Evolutionary conservation across 2,113 vertebrate species (phyloP), one percentile per base, ranked within the genome.

Genomic region (Phylloscopus trochiloides): DNA sequence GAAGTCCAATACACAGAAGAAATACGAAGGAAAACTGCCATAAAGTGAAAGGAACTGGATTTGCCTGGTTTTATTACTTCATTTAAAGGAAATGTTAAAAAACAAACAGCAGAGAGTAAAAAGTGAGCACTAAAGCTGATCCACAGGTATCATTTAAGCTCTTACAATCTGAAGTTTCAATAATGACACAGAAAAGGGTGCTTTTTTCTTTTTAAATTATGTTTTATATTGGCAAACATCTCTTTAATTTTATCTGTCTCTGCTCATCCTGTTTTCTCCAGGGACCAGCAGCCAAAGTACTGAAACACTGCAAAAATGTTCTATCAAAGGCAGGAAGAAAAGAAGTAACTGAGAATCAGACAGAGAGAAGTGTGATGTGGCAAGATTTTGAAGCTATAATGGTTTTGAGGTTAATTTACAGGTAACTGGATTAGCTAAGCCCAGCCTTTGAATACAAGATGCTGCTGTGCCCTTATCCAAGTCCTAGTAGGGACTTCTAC

Each of bases 201-300:
- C 2, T 76, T 96, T 94, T 91, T 86, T 57, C 62, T 82, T 86
- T 75, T 76, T 20, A 92, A 96, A 92, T 88, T 94, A 73, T 43
- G 34, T 54, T 96, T 93, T 63, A 83, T 80, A n/a, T 83, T 93
- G 82, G 67, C 84, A 92, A 90, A 77, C 57, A 40, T 77, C 59
- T 88, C 51, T 86, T 86, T 95, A 92, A 94, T 96, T 96, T 94
- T 96, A 72, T 95, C 87, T 78, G 10, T 89, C 81, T 90, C 62
- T 95, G 42, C 74, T 96, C 62, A 73, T 88, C 32, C 38, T 54
- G 38, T 17, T 76, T 91, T 66, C 95, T 93, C 93, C 8, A 14
- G 92, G 78, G 88, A 92, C 31, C 25, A 34, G 48, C 45, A 86
- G 31, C 34, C 63, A 74, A 94, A 86, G 72, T 52, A 86, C 85